Evolutionary conservation across 2,888 invertebrate species (phyloP).

Genomic region (Dasysyrphus albostriatus): DNA sequence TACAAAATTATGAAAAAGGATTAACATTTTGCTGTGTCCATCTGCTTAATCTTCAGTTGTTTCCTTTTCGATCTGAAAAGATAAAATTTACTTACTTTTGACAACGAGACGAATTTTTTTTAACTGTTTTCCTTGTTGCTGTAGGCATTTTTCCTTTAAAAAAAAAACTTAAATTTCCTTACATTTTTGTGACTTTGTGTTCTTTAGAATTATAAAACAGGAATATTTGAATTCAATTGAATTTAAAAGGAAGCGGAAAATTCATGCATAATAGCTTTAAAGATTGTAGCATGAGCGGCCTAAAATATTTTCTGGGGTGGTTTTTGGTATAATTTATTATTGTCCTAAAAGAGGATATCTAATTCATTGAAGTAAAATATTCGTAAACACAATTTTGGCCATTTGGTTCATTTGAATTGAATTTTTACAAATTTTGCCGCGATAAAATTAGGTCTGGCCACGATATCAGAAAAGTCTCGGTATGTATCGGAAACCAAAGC

Average conservation of each 20-base stretch:
- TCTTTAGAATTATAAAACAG: neutral
- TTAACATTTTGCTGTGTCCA: constrained; percentile 70
- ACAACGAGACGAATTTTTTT: constrained; percentile 46
- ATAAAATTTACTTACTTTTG: constrained; percentile 41
- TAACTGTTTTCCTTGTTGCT: constrained; percentile 2
- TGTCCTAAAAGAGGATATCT: too few species aligned
- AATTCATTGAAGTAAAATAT: too few species aligned
- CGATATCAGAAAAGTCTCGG: too few species aligned
- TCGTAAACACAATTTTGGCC: too few species aligned
- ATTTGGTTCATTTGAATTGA: too few species aligned
- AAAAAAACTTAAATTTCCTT: neutral
- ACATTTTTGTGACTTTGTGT: neutral
- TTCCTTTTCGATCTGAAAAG: constrained; percentile 42
- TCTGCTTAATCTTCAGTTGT: constrained; percentile 56
- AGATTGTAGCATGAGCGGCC: neutral
- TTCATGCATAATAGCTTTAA: neutral
- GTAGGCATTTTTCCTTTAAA: constrained; percentile 33
- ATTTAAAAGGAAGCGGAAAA: neutral
- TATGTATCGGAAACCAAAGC: too few species aligned
- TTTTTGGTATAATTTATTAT: too few species aligned
- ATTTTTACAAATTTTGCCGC: too few species aligned
- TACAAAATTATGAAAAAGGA: constrained; percentile 36
- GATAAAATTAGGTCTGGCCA: too few species aligned
- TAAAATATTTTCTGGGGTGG: neutral
- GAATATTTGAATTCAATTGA: constrained; percentile 1